A percentile compares a stretch with the other conserved stretches of the same genome.
These are phyloP conservation scores for Brotula barbata DNA, from an alignment of 2,797 vertebrate genomes.

Conservation along the genomic window DNA sequence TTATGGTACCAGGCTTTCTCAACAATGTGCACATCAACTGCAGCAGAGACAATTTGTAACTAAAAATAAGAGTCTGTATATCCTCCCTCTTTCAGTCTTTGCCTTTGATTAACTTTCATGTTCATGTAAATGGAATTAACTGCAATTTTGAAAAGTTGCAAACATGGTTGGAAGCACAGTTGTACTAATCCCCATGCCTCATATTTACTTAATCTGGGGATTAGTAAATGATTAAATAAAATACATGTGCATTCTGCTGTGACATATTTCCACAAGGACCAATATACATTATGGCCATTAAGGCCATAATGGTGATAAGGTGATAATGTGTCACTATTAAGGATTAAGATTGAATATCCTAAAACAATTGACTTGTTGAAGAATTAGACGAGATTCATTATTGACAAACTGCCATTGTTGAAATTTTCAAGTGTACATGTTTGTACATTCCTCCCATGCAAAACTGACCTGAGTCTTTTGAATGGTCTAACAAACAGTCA, in stretches of 20 bases:
- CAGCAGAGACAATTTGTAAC: constrained; percentile 38
- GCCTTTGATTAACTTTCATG: constrained; percentile 49
- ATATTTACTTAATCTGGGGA: constrained; percentile 74
- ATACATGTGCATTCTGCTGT: constrained; percentile 39
- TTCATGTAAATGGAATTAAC: constrained; percentile 65
- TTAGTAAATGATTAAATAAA: constrained; percentile 65
- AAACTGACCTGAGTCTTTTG: constrained; percentile 20
- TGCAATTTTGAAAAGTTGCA: constrained; percentile 62
- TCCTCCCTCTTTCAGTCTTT: constrained; percentile 17
- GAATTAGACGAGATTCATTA: too few relatives aligned
- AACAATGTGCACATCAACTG: constrained; percentile 24
- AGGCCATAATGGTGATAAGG: constrained; percentile 29
- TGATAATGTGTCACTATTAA: constrained; percentile 30
- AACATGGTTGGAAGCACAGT: constrained; percentile 51
- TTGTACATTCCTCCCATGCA: background rate
- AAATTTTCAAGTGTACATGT: too few relatives aligned
- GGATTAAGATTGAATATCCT: constrained; percentile 24
- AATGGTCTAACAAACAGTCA: background rate
- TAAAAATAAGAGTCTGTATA: constrained; percentile 9
- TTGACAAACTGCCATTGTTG: too few relatives aligned
- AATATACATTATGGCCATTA: too few relatives aligned
- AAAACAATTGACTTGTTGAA: too few relatives aligned
- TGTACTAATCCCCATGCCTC: constrained; percentile 71
- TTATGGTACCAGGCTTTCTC: constrained; percentile 24
- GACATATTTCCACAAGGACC: constrained; percentile 26